Evolutionary conservation across 2,797 vertebrate species (phyloP).

Genomic region (Carapus acus): DNA sequence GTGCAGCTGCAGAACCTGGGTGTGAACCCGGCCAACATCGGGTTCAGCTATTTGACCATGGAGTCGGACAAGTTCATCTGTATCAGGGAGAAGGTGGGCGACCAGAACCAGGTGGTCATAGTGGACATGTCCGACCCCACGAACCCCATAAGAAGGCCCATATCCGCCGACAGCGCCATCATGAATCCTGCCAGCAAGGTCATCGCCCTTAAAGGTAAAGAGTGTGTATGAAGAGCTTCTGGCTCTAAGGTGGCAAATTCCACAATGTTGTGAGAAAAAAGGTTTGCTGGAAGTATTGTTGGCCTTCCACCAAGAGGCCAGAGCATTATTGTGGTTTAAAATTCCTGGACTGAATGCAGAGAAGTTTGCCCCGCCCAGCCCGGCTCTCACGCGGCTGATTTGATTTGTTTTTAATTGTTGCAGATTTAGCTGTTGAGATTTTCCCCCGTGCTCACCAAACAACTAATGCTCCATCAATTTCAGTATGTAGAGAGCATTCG

Average conservation of each 20-base stretch:
- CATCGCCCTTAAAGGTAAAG: constrained; percentile 92
- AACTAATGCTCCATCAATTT: constrained; percentile 30
- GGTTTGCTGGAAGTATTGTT: constrained; percentile 22
- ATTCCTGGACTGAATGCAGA: constrained; percentile 8
- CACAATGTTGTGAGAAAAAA: constrained; percentile 18
- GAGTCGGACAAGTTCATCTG: constrained; percentile 95
- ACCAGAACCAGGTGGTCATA: constrained; percentile 89
- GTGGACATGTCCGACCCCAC: constrained; percentile 84
- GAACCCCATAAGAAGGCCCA: constrained; percentile 81
- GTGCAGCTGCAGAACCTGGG: constrained; percentile 88
- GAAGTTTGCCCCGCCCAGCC: no score
- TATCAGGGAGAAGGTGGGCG: constrained; percentile 87
- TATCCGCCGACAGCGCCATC: constrained; percentile 91
- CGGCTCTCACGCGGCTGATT: constrained; percentile 12
- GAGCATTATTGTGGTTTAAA: constrained; percentile 30
- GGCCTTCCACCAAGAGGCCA: constrained; percentile 5
- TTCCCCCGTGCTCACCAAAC: constrained; percentile 17
- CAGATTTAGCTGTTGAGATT: constrained; percentile 26
- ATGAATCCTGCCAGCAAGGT: constrained; percentile 94
- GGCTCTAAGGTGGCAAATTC: constrained; percentile 27
- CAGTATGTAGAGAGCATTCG: constrained; percentile 37
- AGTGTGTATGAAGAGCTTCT: no score
- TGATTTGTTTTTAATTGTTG: constrained; percentile 29
- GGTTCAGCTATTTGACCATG: constrained; percentile 92
- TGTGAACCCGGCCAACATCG: constrained; percentile 87